Evolutionary conservation across 2,113 vertebrate genomes (phyloP).

Genomic region (Phycodurus eques): DNA sequence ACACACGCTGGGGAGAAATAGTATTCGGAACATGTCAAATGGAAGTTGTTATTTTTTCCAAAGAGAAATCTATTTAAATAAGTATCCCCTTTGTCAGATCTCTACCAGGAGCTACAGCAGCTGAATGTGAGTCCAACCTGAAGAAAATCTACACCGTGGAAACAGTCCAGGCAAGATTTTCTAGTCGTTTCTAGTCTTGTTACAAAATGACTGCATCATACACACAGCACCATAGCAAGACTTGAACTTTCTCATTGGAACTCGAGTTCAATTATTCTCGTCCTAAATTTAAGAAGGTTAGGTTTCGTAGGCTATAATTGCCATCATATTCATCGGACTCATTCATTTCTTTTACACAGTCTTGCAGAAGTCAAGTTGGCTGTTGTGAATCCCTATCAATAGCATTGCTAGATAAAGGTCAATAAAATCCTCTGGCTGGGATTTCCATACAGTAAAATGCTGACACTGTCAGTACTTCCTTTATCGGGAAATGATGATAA

Average conservation of each 20-base stretch:
- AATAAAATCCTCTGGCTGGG: neutral
- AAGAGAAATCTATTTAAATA: neutral
- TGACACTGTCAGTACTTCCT: neutral
- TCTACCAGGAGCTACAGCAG: constrained; percentile 90
- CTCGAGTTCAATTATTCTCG: neutral
- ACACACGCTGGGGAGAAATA: neutral
- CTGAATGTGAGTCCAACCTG: constrained; percentile 91
- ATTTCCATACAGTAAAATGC: neutral
- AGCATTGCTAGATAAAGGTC: constrained; percentile 5
- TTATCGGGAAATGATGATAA: constrained; percentile 16
- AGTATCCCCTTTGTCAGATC: constrained; percentile 72
- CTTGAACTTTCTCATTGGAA: neutral
- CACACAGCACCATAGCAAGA: neutral
- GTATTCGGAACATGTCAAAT: neutral
- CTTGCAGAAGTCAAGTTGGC: neutral
- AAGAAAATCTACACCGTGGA: constrained; percentile 94
- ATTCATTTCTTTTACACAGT: neutral
- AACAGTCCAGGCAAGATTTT: constrained; percentile 84
- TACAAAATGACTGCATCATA: neutral
- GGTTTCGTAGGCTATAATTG: neutral
- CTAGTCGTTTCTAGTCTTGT: neutral
- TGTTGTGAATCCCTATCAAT: neutral
- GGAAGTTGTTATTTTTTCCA: neutral
- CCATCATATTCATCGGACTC: neutral
- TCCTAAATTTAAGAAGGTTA: neutral